phyloP scores from a whole-genome alignment of 2,797 vertebrate species.

The Pantherophis alleghaniensis region DNA sequence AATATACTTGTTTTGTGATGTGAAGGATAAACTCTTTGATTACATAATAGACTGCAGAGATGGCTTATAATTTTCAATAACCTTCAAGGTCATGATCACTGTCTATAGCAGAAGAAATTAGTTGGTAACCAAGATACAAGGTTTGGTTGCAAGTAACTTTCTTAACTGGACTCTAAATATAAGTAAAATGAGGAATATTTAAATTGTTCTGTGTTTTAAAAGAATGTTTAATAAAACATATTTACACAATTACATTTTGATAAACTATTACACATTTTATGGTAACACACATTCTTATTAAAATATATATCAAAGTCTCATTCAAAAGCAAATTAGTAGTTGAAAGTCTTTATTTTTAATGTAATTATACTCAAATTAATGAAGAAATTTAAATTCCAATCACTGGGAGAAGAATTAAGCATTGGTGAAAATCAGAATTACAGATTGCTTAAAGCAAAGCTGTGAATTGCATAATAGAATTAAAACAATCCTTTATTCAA shows the following conservation, averaged over 20 bases:
- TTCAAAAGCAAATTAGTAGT: slow-evolving; percentile 68
- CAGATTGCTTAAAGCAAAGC: slow-evolving; percentile 75
- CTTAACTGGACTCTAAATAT: slow-evolving; percentile 17
- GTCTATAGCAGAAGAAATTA: slow-evolving; percentile 62
- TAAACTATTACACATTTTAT: slow-evolving; percentile 70
- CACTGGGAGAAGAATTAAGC: slow-evolving; percentile 73
- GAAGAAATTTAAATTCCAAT: slow-evolving; percentile 79
- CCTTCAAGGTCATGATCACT: slow-evolving; percentile 68
- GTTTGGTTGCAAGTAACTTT: slow-evolving; percentile 30
- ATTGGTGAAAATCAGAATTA: slow-evolving; percentile 72
- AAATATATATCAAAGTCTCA: slow-evolving; percentile 67
- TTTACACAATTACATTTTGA: slow-evolving; percentile 71
- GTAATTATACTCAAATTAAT: slow-evolving; percentile 80
- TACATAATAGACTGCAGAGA: slow-evolving; percentile 66
- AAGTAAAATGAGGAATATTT: slow-evolving; percentile 55
- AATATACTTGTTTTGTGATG: slow-evolving; percentile 57
- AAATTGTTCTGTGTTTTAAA: slow-evolving; percentile 55
- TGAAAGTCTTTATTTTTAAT: slow-evolving; percentile 66
- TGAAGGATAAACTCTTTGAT: slow-evolving; percentile 65
- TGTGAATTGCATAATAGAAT: slow-evolving; percentile 75
- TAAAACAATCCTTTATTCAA: slow-evolving; percentile 76
- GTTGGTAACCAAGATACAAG: slow-evolving; percentile 49
- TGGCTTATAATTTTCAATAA: slow-evolving; percentile 66
- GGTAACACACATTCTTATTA: slow-evolving; percentile 60
- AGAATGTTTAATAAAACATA: slow-evolving; percentile 65